Evolutionary conservation across 1,140 invertebrate species (phyloP).

Genomic region (Vanessa tameamea): DNA sequence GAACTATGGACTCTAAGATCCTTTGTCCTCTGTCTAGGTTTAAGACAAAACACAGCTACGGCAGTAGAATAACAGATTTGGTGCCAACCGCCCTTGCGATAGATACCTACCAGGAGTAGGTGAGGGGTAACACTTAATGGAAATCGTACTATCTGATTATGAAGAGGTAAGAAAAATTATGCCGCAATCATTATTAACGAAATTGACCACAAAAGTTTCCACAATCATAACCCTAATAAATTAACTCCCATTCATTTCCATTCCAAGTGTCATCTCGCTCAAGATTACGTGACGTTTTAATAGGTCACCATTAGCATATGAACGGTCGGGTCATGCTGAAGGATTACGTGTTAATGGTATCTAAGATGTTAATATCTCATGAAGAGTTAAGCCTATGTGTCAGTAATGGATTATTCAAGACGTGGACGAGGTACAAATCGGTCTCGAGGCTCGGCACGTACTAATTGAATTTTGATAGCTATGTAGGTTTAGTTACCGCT

Average conservation of each 20-base stretch:
- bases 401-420: slow-evolving; percentile 65
- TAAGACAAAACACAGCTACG: too few relatives aligned
- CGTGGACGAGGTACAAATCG: slow-evolving; percentile 45
- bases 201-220: slow-evolving; percentile 20
- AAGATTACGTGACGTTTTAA: slow-evolving; percentile 62
- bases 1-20: too few relatives aligned
- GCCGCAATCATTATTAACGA: too few relatives aligned
- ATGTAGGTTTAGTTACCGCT: slow-evolving; percentile 39
- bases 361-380: slow-evolving; percentile 65
- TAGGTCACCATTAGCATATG: slow-evolving; percentile 65
- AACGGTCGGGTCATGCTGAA: slow-evolving; percentile 58
- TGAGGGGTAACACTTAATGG: too few relatives aligned
- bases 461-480: slow-evolving; percentile 57
- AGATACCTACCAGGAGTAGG: too few relatives aligned
- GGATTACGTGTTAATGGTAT: slow-evolving; percentile 67
- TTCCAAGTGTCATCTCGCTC: slow-evolving; percentile 51
- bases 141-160: too few relatives aligned
- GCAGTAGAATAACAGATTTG: too few relatives aligned
- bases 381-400: slow-evolving; percentile 62
- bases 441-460: slow-evolving; percentile 36
- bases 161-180: too few relatives aligned
- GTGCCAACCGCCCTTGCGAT: too few relatives aligned
- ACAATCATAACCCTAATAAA: slow-evolving; percentile 38
- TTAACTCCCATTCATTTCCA: slow-evolving; percentile 58
- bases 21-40: too few relatives aligned